phyloP scores from a whole-genome alignment of 53 echinoderm and acorn worm species.

The Arbacia lixula region DNA sequence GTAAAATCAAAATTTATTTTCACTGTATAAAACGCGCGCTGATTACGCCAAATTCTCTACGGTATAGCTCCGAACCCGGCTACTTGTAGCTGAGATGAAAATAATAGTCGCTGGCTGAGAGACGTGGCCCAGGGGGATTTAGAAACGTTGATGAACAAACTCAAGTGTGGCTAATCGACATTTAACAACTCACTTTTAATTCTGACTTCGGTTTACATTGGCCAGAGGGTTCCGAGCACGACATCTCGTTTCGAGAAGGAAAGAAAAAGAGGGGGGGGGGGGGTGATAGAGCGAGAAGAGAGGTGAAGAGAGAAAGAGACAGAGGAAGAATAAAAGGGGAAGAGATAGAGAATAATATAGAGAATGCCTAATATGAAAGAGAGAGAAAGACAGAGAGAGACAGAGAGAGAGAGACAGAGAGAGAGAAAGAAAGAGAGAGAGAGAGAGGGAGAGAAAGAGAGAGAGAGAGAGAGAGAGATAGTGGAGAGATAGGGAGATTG shows the following conservation, averaged over 20 bases:
- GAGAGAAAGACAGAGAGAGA: neutral
- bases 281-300: neutral
- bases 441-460: neutral
- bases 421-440: neutral
- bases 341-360: neutral
- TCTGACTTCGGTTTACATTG: slow-evolving; percentile 34
- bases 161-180: slow-evolving; percentile 45
- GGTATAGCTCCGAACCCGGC: neutral
- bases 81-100: no score
- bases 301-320: neutral
- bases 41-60: slow-evolving; percentile 5
- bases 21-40: slow-evolving; percentile 9
- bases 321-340: neutral
- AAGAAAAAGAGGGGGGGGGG: neutral
- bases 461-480: neutral
- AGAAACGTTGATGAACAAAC: slow-evolving; percentile 19
- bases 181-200: slow-evolving; percentile 52
- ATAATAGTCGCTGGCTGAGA: no score
- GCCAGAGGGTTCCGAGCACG: neutral
- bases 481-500: neutral
- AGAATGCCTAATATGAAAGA: no score
- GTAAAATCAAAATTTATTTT: slow-evolving; percentile 23
- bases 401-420: neutral
- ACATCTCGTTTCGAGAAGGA: neutral
- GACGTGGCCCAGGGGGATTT: slow-evolving; percentile 4